Evolutionary conservation across 2,797 vertebrate species (phyloP), one percentile per base, ranked within the genome.

Genomic region (Acipenser ruthenus): DNA sequence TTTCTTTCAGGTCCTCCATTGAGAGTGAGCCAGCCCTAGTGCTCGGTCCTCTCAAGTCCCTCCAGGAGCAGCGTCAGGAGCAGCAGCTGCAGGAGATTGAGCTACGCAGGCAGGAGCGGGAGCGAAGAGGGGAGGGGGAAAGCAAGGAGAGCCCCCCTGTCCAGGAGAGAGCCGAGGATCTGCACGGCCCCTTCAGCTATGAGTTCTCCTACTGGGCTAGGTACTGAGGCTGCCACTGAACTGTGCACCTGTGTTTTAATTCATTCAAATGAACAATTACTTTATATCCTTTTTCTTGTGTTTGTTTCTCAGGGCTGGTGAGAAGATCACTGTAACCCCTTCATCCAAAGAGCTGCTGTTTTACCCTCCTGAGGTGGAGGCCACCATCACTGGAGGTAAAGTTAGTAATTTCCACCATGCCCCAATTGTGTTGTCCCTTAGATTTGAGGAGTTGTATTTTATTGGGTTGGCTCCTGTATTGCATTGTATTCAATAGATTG

Each of bases 201-300:
- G 95, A 98, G 67, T 99, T 99, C 77, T 97, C 95, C 1, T 98
- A 98, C 76, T 99, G 96, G 97, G 97, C 96, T 66, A 92, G 96
- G 97, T 98, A 68, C 49, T 74, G 56, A 49, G 37, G 8, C n/a
- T 55, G 13, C 15, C 10, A 6, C 50, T 53, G 11, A 56, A 56
- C 10, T 12, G 6, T 49, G 47, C 10, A 15, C 62, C 52, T 60
- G 15, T 58, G 55, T 58, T n/a, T 62, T 48, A 10, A 8, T 9
- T 7, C 12, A 18, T 37, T n/a, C 7, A 18, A 9, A 18, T 10
- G 11, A 52, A 15, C 12, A 7, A 7, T 63, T 63, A 8, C 51
- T 49, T 23, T 37, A 11, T 51, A 9, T 62, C 48, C 59, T 49
- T 61, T 69, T 7, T 0, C 48, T 59, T 65, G 78, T 1, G 64